Evolutionary conservation across 2,797 vertebrate species (phyloP), one percentile per base, ranked within the genome.

Genomic region (Characodon lateralis): DNA sequence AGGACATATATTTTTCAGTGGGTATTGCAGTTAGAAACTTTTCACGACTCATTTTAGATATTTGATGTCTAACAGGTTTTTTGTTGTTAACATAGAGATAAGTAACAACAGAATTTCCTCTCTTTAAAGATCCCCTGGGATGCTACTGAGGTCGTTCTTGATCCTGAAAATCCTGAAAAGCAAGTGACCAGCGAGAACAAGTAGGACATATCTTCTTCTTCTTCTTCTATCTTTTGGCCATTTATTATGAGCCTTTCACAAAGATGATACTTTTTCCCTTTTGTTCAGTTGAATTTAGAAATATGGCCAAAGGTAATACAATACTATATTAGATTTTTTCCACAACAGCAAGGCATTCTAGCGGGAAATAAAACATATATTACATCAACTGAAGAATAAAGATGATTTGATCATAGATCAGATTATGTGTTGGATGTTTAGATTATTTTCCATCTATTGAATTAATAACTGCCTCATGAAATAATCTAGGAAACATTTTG

Each of bases 1-100:
- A 96, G 74, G 88, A 90, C 83, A 91, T 96, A 87, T 86, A 82
- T 85, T 98, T 97, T 93, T 93, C 87, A 85, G 98, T 99, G 93
- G 92, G 95, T 78, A 12, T 79, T 70, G 84, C 9, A 20, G 7
- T 5, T 6, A 65, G 31, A 65, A 65, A 35, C 18, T 22, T 22
- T 35, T 65, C 61, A 61, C 28, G 1, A 61, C 26, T 18, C 14
- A 16, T 6, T 55, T 43, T n/a, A 53, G 28, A 8, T 51, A 5
- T 65, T 50, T 4, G 3, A 35, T 39, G 14, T 55, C n/a, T 41
- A 35, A 63, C 13, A 20, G 59, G 13, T 61, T n/a, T 10, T n/a
- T 56, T 56, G 22, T 6, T 46, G 43, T 26, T 5, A 16, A 10
- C 24, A 51, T 5, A 14, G 48, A 69, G 68, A 72, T 6, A 26